These are phyloP conservation scores for Chionomys nivalis DNA, from an alignment of 2,113 vertebrate species.

Conservation along the genomic window DNA sequence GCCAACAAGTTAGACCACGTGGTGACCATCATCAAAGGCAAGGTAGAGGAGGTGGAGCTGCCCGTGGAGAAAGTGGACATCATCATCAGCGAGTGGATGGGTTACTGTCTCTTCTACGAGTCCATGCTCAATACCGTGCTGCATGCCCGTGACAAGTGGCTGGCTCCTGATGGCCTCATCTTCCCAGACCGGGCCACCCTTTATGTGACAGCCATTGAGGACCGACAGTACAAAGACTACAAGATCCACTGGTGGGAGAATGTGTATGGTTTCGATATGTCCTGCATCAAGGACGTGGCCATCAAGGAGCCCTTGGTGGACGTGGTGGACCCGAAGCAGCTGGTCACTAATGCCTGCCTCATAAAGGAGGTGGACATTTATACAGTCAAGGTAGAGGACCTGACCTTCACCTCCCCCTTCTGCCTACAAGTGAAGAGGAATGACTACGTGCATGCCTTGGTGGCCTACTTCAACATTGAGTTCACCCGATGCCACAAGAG, in stretches of 20 bases:
- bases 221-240: conserved; percentile 96
- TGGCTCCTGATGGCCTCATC: conserved; percentile 94
- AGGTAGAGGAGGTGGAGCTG: too few species aligned
- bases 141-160: too few species aligned
- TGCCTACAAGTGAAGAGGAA: conserved; percentile 96
- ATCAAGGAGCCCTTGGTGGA: conserved; percentile 96
- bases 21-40: too few species aligned
- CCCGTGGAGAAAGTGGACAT: too few species aligned
- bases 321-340: conserved; percentile 95
- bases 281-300: conserved; percentile 95
- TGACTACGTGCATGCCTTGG: conserved; percentile 94
- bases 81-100: too few species aligned
- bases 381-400: conserved; percentile 94
- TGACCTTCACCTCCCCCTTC: conserved; percentile 95
- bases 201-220: conserved; percentile 95
- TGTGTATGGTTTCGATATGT: conserved; percentile 96
- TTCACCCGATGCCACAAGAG: conserved; percentile 97
- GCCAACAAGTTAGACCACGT: too few species aligned
- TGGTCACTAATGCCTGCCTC: conserved; percentile 94
- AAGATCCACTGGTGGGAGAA: conserved; percentile 99
- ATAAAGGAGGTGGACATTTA: conserved; percentile 98
- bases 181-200: conserved; percentile 95
- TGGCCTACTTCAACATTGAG: conserved; percentile 97
- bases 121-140: too few species aligned
- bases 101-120: too few species aligned